Conservation (phyloP, 2,113 vertebrate species). For the Parotia lawesii region DNA sequence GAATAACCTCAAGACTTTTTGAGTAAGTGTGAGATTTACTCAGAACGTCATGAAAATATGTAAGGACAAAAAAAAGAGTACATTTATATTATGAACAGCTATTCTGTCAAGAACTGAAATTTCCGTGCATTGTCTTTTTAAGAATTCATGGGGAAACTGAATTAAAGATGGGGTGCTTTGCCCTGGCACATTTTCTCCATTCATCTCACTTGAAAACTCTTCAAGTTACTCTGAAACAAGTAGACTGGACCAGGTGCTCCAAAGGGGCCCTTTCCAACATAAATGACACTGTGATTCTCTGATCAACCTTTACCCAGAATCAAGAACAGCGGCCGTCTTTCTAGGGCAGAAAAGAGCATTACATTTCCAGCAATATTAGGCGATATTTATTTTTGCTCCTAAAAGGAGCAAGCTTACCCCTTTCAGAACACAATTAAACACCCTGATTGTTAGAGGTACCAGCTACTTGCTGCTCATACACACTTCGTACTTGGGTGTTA, state of each 20-base stretch:
- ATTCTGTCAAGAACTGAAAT: neutral
- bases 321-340: neutral
- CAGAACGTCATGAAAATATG: neutral
- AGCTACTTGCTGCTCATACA: neutral
- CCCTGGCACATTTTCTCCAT: neutral
- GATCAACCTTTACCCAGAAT: neutral
- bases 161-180: neutral
- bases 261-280: neutral
- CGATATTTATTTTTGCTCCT: neutral
- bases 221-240: neutral
- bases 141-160: neutral
- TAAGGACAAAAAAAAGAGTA: neutral
- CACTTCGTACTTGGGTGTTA: neutral
- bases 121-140: neutral
- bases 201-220: neutral
- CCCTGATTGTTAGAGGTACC: accelerated
- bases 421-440: neutral
- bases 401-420: neutral
- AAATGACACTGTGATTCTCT: neutral
- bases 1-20: neutral
- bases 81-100: neutral
- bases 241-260: neutral
- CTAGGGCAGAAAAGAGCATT: neutral
- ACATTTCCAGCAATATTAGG: neutral
- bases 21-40: neutral